A percentile compares a stretch with the other conserved stretches of the same genome.
These are phyloP conservation scores for Trissolcus japonicus DNA, from an alignment of 2,888 invertebrate species.

Conservation along the genomic window DNA sequence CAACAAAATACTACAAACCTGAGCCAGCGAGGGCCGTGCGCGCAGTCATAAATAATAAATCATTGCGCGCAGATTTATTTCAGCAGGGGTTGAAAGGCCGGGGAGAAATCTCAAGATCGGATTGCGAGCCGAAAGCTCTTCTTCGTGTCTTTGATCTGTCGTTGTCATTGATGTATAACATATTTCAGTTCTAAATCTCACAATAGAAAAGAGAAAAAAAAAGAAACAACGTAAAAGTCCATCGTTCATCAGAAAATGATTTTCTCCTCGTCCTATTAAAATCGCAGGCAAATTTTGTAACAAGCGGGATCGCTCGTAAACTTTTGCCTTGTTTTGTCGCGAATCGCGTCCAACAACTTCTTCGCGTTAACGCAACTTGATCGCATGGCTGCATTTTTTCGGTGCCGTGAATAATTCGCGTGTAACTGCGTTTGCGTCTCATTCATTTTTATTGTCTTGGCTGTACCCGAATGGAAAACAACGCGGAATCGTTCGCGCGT, in stretches of 20 bases:
- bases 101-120: slow-evolving; percentile 28
- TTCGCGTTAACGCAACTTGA: too few relatives aligned
- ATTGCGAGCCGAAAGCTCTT: slow-evolving; percentile 21
- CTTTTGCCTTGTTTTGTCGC: slow-evolving; percentile 16
- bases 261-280: slow-evolving; percentile 15
- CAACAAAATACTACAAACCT: slow-evolving; percentile 2
- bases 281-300: slow-evolving; percentile 13
- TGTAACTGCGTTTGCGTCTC: slow-evolving; percentile 39
- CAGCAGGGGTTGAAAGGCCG: slow-evolving; percentile 25
- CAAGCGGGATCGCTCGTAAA: slow-evolving; percentile 24
- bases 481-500: slow-evolving; percentile 40
- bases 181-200: slow-evolving; percentile 13
- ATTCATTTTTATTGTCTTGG: slow-evolving; percentile 43
- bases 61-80: slow-evolving; percentile 33
- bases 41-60: slow-evolving; percentile 37
- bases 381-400: slow-evolving; percentile 19
- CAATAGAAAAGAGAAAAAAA: not conserved
- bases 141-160: slow-evolving; percentile 28
- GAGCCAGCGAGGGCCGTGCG: slow-evolving; percentile 9
- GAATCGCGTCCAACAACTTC: not conserved
- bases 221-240: not conserved
- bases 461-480: slow-evolving; percentile 35
- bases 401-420: slow-evolving; percentile 31
- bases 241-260: not conserved
- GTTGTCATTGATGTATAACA: slow-evolving; percentile 21